Percentiles rank a stretch among this genome's conserved stretches.
phyloP scores from a whole-genome alignment of 1,140 invertebrate species.

The Neotoxoptera formosana region DNA sequence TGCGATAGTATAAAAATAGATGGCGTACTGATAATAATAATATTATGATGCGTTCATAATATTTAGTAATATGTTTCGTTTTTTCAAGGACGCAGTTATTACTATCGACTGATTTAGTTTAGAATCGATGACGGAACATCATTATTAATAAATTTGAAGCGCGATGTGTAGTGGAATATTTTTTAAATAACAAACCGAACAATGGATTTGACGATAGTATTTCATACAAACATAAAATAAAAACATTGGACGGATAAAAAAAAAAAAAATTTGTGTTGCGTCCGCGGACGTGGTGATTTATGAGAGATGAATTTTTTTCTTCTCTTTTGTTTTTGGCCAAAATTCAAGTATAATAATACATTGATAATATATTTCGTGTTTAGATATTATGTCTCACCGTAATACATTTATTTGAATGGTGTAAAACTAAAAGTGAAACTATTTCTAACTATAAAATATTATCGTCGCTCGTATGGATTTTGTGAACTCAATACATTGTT shows the following conservation, averaged over 20 bases:
- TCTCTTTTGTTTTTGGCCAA: constrained; percentile 27
- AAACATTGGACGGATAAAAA: background rate
- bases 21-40: background rate
- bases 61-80: background rate
- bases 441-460: background rate
- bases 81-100: background rate
- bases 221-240: background rate
- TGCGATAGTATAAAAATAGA: background rate
- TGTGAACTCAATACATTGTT: background rate
- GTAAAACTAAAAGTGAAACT: background rate
- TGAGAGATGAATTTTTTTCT: background rate
- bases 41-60: background rate
- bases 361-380: background rate
- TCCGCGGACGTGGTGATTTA: background rate
- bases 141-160: background rate
- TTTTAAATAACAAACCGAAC: background rate
- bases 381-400: background rate
- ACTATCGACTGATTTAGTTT: background rate
- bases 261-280: background rate
- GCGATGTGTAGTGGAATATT: background rate
- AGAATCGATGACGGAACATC: background rate
- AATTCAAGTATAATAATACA: background rate
- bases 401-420: background rate
- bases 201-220: background rate
- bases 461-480: background rate